Conservation (phyloP, 2,113 vertebrate genomes). For the Pelvicachromis taeniatus region DNA sequence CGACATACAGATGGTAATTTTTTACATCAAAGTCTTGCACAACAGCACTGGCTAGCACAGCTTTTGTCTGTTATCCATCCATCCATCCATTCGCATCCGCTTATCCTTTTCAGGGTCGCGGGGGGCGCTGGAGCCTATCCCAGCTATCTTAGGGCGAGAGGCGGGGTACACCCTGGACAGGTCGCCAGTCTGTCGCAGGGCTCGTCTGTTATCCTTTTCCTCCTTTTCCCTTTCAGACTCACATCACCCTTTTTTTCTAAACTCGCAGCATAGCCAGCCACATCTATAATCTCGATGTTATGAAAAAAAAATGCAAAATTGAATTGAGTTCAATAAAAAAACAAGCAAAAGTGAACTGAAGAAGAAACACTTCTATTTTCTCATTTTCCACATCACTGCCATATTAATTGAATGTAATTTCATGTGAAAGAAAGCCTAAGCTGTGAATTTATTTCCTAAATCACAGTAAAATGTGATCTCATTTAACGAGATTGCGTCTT, state of each 20-base stretch:
- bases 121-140: too few relatives aligned
- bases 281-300: neutral
- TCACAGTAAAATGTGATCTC: neutral
- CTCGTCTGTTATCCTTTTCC: neutral
- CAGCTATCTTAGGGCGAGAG: too few relatives aligned
- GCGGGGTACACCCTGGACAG: too few relatives aligned
- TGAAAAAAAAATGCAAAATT: neutral
- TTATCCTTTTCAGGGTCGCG: too few relatives aligned
- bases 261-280: neutral
- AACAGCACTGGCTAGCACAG: fast-evolving
- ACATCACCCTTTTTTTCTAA: neutral
- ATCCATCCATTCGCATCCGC: too few relatives aligned
- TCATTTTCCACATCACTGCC: neutral
- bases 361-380: neutral
- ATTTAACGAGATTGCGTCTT: neutral
- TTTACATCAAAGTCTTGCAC: neutral
- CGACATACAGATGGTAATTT: fast-evolving
- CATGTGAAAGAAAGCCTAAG: neutral
- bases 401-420: neutral
- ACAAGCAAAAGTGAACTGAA: neutral
- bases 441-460: neutral
- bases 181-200: too few relatives aligned
- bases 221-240: fast-evolving
- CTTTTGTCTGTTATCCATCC: too few relatives aligned
- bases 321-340: neutral